A percentile compares a stretch with the other conserved stretches of the same genome.
phyloP scores from a whole-genome alignment of 2,797 vertebrate species.

The Cossypha polioptera region DNA sequence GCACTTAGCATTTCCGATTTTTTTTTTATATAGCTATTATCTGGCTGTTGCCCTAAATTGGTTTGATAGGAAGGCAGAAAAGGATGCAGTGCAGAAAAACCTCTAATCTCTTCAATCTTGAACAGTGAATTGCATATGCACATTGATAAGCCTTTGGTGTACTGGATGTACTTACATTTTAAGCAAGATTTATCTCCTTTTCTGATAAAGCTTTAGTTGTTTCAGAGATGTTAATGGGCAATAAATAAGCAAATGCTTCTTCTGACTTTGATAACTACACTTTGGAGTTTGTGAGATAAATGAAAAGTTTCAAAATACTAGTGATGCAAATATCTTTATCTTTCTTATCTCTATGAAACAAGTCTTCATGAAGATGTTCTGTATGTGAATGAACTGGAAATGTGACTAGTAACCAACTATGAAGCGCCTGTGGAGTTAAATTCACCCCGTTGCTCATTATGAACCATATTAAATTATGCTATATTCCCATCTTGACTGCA shows the following conservation, averaged over 20 bases:
- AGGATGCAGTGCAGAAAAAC: background rate
- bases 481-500: background rate
- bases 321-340: background rate
- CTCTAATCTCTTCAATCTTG: constrained; percentile 7
- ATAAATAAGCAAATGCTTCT: background rate
- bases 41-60: background rate
- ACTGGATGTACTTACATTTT: background rate
- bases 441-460: background rate
- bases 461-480: background rate
- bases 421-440: background rate
- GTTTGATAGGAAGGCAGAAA: background rate
- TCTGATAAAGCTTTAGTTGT: background rate
- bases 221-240: background rate
- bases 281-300: background rate
- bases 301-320: background rate
- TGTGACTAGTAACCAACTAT: background rate
- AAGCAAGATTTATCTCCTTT: background rate
- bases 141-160: background rate
- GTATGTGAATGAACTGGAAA: background rate
- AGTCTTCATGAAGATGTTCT: background rate
- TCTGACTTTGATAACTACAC: background rate
- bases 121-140: background rate
- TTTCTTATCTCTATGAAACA: background rate
- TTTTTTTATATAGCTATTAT: background rate
- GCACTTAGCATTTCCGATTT: background rate